phyloP scores from a whole-genome alignment of 1,140 invertebrate species.

The Thrips palmi region DNA sequence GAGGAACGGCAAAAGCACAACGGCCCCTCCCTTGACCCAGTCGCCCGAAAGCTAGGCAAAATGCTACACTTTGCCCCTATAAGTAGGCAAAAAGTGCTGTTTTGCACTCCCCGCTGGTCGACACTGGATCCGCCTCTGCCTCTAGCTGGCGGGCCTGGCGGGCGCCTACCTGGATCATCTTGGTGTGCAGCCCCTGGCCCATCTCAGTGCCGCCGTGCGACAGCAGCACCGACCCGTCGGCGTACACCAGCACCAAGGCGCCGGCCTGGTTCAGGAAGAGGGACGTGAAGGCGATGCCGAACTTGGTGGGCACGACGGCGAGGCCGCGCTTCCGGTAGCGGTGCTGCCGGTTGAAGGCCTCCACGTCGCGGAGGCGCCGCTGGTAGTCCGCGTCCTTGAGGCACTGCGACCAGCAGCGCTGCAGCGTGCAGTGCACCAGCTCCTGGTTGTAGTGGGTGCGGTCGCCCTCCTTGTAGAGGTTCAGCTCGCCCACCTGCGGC shows the following conservation, averaged over 20 bases:
- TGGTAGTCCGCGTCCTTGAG: constrained; percentile 44
- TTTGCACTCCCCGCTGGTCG: no score
- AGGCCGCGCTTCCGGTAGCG: constrained; percentile 80
- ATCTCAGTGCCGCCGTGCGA: constrained; percentile 87
- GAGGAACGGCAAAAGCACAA: no score
- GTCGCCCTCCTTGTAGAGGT: constrained; percentile 68
- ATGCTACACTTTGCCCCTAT: no score
- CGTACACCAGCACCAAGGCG: constrained; percentile 74
- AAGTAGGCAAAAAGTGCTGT: no score
- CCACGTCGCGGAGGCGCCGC: constrained; percentile 35
- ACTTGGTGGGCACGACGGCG: constrained; percentile 72
- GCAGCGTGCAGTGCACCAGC: constrained; percentile 53
- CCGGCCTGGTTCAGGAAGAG: constrained; percentile 74
- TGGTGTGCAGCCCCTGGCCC: constrained; percentile 90
- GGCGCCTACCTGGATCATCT: constrained; percentile 78
- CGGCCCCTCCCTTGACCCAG: no score
- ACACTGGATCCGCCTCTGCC: no score
- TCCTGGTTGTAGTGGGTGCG: constrained; percentile 61
- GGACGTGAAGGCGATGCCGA: constrained; percentile 70
- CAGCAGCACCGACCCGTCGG: constrained; percentile 82
- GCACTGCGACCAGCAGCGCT: constrained; percentile 71
- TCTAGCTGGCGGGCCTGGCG: no score
- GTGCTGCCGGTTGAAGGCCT: constrained; percentile 58
- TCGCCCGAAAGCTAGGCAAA: no score
- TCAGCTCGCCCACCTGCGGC: constrained; percentile 43